These are phyloP conservation scores for Cheumatopsyche charites DNA, from an alignment of 1,140 invertebrate genomes.

Conservation along the genomic window DNA sequence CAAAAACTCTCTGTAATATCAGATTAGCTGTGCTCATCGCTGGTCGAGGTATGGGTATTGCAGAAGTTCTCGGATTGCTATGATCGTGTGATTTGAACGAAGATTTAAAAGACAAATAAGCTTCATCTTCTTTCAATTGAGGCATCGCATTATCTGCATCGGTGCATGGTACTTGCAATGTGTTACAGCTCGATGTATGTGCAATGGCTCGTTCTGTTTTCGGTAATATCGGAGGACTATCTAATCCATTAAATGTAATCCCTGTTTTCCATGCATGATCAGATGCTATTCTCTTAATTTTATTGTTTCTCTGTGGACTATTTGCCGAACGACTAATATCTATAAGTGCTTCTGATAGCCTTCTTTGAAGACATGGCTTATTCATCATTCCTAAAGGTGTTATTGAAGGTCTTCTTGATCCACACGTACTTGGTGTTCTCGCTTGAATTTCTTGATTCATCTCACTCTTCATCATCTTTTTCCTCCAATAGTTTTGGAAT, in stretches of 20 bases:
- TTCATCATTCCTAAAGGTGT: constrained; percentile 69
- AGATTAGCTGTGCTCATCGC: constrained; percentile 58
- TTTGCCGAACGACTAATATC: constrained; percentile 56
- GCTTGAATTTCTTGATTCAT: constrained; percentile 80
- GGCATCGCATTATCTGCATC: constrained; percentile 47
- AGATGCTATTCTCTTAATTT: constrained; percentile 58
- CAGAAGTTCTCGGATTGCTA: constrained; percentile 51
- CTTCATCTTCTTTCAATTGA: constrained; percentile 54
- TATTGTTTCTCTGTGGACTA: constrained; percentile 51
- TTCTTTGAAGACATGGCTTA: constrained; percentile 65
- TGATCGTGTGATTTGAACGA: constrained; percentile 48
- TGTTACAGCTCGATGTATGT: constrained; percentile 58
- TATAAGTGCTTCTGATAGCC: constrained; percentile 70
- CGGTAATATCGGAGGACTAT: constrained; percentile 41
- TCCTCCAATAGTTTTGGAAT: constrained; percentile 79
- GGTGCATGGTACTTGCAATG: constrained; percentile 60
- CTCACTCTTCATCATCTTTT: constrained; percentile 78
- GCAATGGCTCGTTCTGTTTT: constrained; percentile 56
- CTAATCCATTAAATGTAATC: constrained; percentile 43
- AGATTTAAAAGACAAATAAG: constrained; percentile 49
- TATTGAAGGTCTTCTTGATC: constrained; percentile 73
- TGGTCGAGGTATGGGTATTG: constrained; percentile 57
- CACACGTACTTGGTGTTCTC: constrained; percentile 75
- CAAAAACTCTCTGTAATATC: constrained; percentile 63
- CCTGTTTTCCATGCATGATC: constrained; percentile 53